Evolutionary conservation across 2,797 vertebrate genomes (phyloP), one percentile per base, ranked within the genome.

Genomic region (Anomalospiza imberbis): DNA sequence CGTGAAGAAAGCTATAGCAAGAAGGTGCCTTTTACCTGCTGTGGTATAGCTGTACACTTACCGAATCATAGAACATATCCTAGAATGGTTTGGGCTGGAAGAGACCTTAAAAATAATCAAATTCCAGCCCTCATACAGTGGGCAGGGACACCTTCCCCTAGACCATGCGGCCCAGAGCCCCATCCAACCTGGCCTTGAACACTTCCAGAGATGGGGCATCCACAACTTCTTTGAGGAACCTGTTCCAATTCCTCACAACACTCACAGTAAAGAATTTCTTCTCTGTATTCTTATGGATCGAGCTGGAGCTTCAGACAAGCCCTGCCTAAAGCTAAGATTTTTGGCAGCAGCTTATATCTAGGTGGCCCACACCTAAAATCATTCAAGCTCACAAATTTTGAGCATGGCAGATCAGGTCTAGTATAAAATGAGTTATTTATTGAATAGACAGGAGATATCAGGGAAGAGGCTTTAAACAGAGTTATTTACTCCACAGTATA

Each of bases 321-420:
- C 22, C n/a, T 75, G 45, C 32, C 45, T 22, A 45, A 51, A 58
- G 15, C 5, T 45, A n/a, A 60, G 47, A 24, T n/a, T 76, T 60
- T 60, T 17, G 47, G n/a, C n/a, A 76, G 47, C 18, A 68, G 16
- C 22, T 45, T 53, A 47, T 53, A 29, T 38, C 20, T 20, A n/a
- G 28, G 47, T 45, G 32, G 28, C 26, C 32, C 5, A 5, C 28
- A 38, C 21, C 38, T 60, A 45, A 67, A 58, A 51, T 32, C 3
- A 6, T 58, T 36, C 45, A 45, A 51, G 38, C 10, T 38, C 0
- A 0, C 10, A 51, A 4, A 10, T 60, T 60, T 45, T 67, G 44
- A 53, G 19, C 4, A 24, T 53, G 24, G 18, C 29, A 76, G 28
- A 24, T 53, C 18, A 60, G 6, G 19, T 45, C 15, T 51, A 60